phyloP scores from a whole-genome alignment of 2,113 vertebrate genomes.

The Scytalopus superciliaris region DNA sequence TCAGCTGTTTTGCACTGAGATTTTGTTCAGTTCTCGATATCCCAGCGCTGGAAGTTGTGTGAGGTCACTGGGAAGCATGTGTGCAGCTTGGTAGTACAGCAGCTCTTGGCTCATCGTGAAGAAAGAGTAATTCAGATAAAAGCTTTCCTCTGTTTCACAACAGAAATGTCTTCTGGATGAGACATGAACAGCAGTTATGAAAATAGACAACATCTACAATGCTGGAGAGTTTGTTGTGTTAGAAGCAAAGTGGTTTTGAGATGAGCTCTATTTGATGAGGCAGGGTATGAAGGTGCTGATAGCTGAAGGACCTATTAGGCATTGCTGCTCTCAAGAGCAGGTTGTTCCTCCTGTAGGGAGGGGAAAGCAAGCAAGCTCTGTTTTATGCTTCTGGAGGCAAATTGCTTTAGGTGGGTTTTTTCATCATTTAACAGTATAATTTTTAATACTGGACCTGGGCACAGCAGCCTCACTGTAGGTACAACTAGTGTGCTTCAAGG shows the following conservation, averaged over 20 bases:
- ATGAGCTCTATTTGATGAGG: not conserved
- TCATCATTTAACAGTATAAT: not conserved
- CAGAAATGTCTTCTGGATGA: not conserved
- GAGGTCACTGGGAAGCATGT: not conserved
- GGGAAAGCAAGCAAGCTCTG: not conserved
- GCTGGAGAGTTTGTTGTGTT: not conserved
- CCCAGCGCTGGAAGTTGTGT: not conserved
- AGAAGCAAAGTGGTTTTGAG: conserved; percentile 11
- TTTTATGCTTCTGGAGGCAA: not conserved
- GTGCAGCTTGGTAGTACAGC: not conserved
- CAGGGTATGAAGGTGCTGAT: not conserved
- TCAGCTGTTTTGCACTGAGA: not conserved
- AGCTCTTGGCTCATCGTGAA: not conserved
- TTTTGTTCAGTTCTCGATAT: not conserved
- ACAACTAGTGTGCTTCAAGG: not conserved
- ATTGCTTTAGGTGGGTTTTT: not conserved
- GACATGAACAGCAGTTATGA: not conserved
- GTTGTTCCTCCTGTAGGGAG: not conserved
- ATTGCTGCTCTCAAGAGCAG: not conserved
- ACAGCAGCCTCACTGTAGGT: not conserved
- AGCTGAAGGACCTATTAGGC: not conserved
- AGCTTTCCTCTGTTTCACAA: conserved; percentile 7
- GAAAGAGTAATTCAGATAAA: not conserved
- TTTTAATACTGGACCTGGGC: not conserved
- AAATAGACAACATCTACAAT: not conserved